phyloP scores from a whole-genome alignment of 2,797 vertebrate genomes.

The Spea hammondii region DNA sequence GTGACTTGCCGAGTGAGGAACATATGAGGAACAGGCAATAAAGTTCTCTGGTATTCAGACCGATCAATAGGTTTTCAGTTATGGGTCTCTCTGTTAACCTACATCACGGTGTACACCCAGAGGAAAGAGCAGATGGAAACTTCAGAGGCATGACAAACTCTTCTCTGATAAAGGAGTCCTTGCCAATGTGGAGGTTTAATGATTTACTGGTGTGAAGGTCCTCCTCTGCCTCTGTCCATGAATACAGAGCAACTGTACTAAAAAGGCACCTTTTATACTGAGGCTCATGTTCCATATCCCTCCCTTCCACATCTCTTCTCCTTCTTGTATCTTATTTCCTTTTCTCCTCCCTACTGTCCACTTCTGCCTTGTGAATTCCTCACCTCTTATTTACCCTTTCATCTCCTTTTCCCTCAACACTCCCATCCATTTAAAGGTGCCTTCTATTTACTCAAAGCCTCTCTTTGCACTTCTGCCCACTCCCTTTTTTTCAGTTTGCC shows the following conservation, averaged over 20 bases:
- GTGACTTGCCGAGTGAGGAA: no score
- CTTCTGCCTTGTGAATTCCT: neutral
- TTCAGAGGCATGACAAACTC: neutral
- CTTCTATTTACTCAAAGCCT: neutral
- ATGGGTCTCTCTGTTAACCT: neutral
- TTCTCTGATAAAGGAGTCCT: neutral
- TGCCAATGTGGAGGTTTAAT: neutral
- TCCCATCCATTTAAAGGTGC: neutral
- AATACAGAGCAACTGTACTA: neutral
- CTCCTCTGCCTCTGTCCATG: neutral
- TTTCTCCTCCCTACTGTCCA: neutral
- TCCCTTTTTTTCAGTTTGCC: neutral
- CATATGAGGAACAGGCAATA: neutral
- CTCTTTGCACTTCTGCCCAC: neutral
- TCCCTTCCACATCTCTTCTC: constrained; percentile 47
- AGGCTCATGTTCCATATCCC: constrained; percentile 21
- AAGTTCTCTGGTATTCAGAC: neutral
- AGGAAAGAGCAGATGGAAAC: neutral
- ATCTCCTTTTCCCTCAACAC: neutral
- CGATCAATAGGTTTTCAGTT: neutral
- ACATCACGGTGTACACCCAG: neutral
- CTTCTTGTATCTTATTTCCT: neutral
- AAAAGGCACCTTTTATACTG: constrained; percentile 9
- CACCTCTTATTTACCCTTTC: neutral
- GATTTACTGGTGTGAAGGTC: neutral